Percentiles rank a stretch among this genome's conserved stretches.
These are phyloP conservation scores for Galemys pyrenaicus DNA, from an alignment of 2,113 vertebrate species.

Conservation along the genomic window DNA sequence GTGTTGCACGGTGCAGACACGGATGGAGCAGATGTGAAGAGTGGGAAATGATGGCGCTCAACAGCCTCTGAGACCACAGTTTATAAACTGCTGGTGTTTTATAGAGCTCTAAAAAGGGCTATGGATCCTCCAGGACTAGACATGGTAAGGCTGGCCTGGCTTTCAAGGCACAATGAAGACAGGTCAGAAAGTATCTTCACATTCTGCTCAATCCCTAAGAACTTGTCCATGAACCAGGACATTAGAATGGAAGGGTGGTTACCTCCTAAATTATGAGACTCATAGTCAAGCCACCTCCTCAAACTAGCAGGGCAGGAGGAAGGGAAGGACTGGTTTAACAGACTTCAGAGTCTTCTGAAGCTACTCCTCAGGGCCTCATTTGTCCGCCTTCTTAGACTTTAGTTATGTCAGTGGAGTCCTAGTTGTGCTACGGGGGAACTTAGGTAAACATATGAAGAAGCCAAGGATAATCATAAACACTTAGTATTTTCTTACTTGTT, in stretches of 20 bases:
- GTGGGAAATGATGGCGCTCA: fast-evolving
- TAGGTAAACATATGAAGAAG: background rate
- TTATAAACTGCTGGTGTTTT: background rate
- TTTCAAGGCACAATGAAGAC: background rate
- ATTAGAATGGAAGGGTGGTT: background rate
- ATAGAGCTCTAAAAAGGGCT: background rate
- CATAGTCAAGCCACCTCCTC: background rate
- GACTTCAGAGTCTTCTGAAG: background rate
- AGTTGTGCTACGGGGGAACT: background rate
- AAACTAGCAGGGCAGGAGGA: background rate
- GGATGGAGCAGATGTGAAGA: background rate
- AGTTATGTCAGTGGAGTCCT: background rate
- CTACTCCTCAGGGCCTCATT: background rate
- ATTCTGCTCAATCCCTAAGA: background rate
- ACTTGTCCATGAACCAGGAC: too few relatives aligned
- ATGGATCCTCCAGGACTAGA: background rate
- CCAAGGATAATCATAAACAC: background rate
- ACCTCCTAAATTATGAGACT: background rate
- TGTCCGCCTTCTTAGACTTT: background rate
- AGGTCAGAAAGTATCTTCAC: fast-evolving
- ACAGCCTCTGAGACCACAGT: background rate
- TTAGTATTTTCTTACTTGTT: background rate
- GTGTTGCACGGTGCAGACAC: background rate
- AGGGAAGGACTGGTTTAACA: background rate
- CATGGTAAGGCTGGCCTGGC: background rate